Evolutionary conservation across 2,113 vertebrate species (phyloP).

Genomic region (Mastomys natalensis): DNA sequence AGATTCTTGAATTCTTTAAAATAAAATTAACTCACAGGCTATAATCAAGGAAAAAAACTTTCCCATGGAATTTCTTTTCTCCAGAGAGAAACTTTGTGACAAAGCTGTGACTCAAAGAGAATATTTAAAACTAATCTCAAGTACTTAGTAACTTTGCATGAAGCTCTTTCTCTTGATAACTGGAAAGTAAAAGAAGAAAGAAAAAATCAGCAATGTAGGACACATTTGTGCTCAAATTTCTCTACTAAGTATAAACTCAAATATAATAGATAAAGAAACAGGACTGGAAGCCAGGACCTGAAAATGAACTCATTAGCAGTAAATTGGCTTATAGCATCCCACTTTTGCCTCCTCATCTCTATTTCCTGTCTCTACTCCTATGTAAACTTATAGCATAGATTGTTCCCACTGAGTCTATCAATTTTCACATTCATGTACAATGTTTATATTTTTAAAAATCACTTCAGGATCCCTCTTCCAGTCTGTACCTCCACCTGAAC

Average conservation of each 20-base stretch:
- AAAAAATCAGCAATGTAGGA: background rate
- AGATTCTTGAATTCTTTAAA: conserved; percentile 29
- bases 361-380: background rate
- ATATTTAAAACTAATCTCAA: background rate
- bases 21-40: background rate
- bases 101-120: background rate
- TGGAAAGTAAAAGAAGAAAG: background rate
- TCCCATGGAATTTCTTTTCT: conserved; percentile 27
- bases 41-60: background rate
- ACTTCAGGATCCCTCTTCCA: too few relatives aligned
- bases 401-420: background rate
- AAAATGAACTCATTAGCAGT: background rate
- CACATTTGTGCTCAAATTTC: background rate
- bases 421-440: background rate
- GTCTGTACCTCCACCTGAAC: too few relatives aligned
- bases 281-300: background rate
- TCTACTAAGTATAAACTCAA: background rate
- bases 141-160: background rate
- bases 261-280: background rate
- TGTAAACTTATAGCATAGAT: background rate
- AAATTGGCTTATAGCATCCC: background rate
- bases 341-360: background rate
- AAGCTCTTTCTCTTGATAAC: background rate
- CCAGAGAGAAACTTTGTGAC: background rate
- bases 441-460: background rate